These are phyloP conservation scores for Cuniculus paca DNA, from an alignment of 2,797 vertebrate genomes.

Conservation along the genomic window DNA sequence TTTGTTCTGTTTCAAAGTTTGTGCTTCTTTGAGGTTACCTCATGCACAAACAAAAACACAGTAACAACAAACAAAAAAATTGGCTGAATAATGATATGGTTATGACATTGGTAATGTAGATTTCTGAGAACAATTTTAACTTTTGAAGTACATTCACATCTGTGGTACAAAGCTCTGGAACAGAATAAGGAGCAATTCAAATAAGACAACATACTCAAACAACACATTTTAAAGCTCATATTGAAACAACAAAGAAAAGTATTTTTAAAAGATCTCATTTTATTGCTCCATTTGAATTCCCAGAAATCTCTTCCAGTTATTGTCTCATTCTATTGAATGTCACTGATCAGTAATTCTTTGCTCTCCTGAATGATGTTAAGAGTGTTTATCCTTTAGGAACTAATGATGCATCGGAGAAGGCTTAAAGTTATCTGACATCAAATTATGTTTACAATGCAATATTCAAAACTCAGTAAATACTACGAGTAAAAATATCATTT, in stretches of 20 bases:
- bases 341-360: not conserved
- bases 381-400: not conserved
- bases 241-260: constrained; percentile 24
- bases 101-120: not conserved
- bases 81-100: not conserved
- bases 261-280: not conserved
- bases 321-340: not conserved
- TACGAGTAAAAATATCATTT: not conserved
- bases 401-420: not conserved
- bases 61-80: not conserved
- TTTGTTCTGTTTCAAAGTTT: not conserved
- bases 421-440: not conserved
- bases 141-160: not conserved
- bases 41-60: not conserved
- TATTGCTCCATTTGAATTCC: not conserved
- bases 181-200: not conserved
- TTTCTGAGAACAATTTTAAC: not conserved
- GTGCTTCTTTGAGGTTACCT: not conserved
- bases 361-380: not conserved
- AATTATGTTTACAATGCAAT: not conserved
- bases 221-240: not conserved
- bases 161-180: not conserved
- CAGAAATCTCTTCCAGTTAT: not conserved
- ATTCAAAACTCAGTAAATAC: not conserved
- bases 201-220: not conserved